These are phyloP conservation scores for Ichneumon xanthorius DNA, from an alignment of 2,888 invertebrate species.

Conservation along the genomic window DNA sequence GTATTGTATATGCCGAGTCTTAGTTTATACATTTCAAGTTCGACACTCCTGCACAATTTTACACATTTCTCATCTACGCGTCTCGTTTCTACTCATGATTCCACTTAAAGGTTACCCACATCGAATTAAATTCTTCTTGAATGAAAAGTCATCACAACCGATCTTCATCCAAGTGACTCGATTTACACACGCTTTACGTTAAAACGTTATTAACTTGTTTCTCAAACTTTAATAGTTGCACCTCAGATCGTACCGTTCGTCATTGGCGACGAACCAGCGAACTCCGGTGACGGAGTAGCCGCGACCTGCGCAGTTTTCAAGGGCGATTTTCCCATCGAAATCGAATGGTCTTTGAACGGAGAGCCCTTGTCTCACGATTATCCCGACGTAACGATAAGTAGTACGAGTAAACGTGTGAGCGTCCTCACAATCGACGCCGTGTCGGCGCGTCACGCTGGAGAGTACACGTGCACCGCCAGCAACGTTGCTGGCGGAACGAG, in stretches of 20 bases:
- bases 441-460: constrained; percentile 86
- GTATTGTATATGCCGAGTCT: too few species aligned
- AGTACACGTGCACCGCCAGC: constrained; percentile 86
- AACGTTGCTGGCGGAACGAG: constrained; percentile 86
- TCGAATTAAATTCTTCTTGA: too few species aligned
- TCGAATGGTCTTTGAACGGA: constrained; percentile 91
- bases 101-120: too few species aligned
- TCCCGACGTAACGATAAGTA: constrained; percentile 84
- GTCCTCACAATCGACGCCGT: constrained; percentile 87
- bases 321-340: constrained; percentile 91
- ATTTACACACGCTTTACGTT: too few species aligned
- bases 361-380: constrained; percentile 83
- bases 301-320: constrained; percentile 90
- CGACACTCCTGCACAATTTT: too few species aligned
- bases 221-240: constrained; percentile 86
- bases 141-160: too few species aligned
- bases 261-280: constrained; percentile 89
- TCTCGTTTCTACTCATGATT: too few species aligned
- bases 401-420: constrained; percentile 85
- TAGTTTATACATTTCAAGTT: too few species aligned
- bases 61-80: too few species aligned
- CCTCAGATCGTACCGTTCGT: constrained; percentile 91
- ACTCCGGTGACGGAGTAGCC: constrained; percentile 90
- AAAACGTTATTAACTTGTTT: not conserved
- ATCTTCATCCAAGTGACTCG: too few species aligned